Percentiles rank a stretch among this genome's conserved stretches.
Evolutionary conservation across 1,140 invertebrate genomes (phyloP).

Genomic region (Dinothrombium tinctorium): DNA sequence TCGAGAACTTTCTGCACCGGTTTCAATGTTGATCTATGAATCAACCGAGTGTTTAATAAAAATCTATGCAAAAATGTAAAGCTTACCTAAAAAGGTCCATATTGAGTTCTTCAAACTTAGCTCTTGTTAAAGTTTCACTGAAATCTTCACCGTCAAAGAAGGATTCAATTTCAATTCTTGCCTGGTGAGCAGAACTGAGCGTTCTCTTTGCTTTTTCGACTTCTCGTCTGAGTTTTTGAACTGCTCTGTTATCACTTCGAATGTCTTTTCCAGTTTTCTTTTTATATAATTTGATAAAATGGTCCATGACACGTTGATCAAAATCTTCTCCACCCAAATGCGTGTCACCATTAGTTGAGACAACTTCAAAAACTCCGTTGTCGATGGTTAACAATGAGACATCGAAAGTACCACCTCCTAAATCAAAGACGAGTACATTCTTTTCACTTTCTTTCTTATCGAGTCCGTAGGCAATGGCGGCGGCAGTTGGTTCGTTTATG

Average conservation of each 20-base stretch:
- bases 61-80: no score
- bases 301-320: constrained; percentile 93
- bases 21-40: constrained; percentile 89
- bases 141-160: constrained; percentile 60
- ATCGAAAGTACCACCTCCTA: constrained; percentile 99
- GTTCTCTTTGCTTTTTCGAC: constrained; percentile 95
- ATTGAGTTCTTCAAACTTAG: constrained; percentile 98
- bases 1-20: constrained; percentile 94
- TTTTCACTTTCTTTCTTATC: constrained; percentile 99
- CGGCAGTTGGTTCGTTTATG: constrained; percentile 99
- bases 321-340: constrained; percentile 96
- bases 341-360: constrained; percentile 97
- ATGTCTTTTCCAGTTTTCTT: constrained; percentile 98
- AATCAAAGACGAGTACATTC: constrained; percentile 95
- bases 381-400: constrained; percentile 97
- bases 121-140: constrained; percentile 66
- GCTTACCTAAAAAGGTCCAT: constrained; percentile 96
- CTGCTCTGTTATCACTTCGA: constrained; percentile 71
- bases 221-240: constrained; percentile 85
- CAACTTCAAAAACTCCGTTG: constrained; percentile 70
- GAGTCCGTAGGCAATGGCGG: constrained; percentile 96
- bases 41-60: no score
- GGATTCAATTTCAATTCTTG: constrained; percentile 95
- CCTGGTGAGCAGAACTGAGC: constrained; percentile 79
- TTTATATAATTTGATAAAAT: constrained; percentile 96